Evolutionary conservation across 2,888 invertebrate species (phyloP).

Genomic region (Melanargia galathea): DNA sequence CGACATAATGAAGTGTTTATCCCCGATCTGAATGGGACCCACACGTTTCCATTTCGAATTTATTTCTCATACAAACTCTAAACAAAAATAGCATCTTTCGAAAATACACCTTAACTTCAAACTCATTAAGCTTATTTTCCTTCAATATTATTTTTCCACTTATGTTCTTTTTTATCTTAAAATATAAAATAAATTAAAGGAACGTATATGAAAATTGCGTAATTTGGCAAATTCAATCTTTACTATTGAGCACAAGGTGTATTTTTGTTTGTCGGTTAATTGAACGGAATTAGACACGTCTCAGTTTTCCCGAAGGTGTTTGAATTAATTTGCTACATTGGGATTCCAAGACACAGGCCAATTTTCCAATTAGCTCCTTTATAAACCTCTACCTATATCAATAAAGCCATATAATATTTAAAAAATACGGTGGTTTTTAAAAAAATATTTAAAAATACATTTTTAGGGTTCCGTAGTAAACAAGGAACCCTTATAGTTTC

Average conservation of each 20-base stretch:
- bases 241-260: slow-evolving; percentile 18
- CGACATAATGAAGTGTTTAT: slow-evolving; percentile 41
- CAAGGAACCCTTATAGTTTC: too few species aligned
- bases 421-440: too few species aligned
- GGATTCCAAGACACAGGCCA: slow-evolving; percentile 25
- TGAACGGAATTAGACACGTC: slow-evolving; percentile 8
- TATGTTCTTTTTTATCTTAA: slow-evolving; percentile 10
- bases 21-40: slow-evolving; percentile 40
- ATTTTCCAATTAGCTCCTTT: slow-evolving; percentile 23
- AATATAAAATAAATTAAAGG: slow-evolving; percentile 22
- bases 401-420: too few species aligned
- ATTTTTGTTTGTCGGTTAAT: slow-evolving; percentile 16
- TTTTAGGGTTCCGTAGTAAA: too few species aligned
- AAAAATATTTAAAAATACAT: too few species aligned
- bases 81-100: not conserved
- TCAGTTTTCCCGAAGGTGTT: slow-evolving; percentile 32
- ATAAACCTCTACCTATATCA: not conserved
- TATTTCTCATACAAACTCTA: slow-evolving; percentile 25
- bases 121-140: slow-evolving; percentile 19
- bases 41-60: slow-evolving; percentile 35
- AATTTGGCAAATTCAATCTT: slow-evolving; percentile 21
- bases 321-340: slow-evolving; percentile 33
- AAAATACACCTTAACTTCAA: slow-evolving; percentile 6
- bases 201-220: not conserved
- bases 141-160: not conserved